These are phyloP conservation scores for Drosophila bocqueti DNA, from an alignment of 1,140 invertebrate species.

Conservation along the genomic window DNA sequence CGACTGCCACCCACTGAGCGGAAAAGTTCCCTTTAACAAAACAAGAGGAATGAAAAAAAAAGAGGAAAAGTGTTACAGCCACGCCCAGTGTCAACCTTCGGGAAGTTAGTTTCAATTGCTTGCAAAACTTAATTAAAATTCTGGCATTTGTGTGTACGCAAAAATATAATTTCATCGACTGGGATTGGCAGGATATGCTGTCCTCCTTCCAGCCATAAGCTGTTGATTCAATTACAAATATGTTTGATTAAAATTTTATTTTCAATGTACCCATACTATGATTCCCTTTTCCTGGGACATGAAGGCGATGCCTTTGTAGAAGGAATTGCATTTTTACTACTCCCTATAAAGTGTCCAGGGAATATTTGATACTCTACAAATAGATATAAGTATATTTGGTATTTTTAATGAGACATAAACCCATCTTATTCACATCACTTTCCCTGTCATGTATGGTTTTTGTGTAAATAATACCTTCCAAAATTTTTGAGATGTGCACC, in stretches of 20 bases:
- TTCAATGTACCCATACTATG: slow-evolving; percentile 1
- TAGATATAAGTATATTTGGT: neutral
- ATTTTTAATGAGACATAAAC: neutral
- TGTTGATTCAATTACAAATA: slow-evolving; percentile 58
- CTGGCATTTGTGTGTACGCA: slow-evolving; percentile 60
- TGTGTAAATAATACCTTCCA: neutral
- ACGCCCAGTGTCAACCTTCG: slow-evolving; percentile 54
- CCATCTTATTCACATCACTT: neutral
- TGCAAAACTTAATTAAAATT: slow-evolving; percentile 79
- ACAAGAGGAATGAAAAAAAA: neutral
- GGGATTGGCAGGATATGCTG: slow-evolving; percentile 1
- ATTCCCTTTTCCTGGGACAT: slow-evolving; percentile 3
- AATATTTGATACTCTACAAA: neutral
- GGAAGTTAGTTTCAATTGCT: slow-evolving; percentile 68
- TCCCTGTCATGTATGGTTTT: neutral
- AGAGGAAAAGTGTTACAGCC: slow-evolving; percentile 41
- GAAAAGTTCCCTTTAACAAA: slow-evolving; percentile 64
- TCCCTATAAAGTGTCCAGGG: no score
- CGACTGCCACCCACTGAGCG: slow-evolving; percentile 1
- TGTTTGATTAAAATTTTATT: slow-evolving; percentile 51
- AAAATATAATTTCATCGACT: slow-evolving; percentile 17
- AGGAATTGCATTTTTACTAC: no score
- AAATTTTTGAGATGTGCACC: slow-evolving; percentile 4
- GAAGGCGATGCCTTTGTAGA: no score
- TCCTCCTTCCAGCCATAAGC: slow-evolving; percentile 13